These are phyloP conservation scores for Melanogrammus aeglefinus DNA, from an alignment of 2,797 vertebrate species.

Conservation along the genomic window DNA sequence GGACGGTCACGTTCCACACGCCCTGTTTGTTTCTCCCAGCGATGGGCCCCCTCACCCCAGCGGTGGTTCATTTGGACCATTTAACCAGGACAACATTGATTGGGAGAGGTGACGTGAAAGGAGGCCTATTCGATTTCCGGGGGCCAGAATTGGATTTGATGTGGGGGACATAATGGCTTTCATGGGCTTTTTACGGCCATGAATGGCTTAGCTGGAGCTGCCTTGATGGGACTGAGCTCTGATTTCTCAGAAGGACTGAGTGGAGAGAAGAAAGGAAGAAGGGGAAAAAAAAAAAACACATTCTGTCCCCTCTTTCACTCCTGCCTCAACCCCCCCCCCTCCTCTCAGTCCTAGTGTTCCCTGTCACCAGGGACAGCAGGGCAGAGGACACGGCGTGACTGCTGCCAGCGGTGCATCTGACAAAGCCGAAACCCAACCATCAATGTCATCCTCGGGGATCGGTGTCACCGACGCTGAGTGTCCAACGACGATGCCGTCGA, in stretches of 20 bases:
- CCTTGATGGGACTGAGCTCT: constrained; percentile 54
- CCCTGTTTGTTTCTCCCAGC: constrained; percentile 10
- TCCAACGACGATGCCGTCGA: constrained; percentile 29
- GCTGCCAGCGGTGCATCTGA: constrained; percentile 4
- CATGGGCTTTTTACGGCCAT: constrained; percentile 55
- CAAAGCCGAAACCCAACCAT: constrained; percentile 2
- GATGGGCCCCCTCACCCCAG: constrained; percentile 40
- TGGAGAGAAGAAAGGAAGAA: constrained; percentile 31
- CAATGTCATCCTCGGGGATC: constrained; percentile 24
- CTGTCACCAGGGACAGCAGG: constrained; percentile 16
- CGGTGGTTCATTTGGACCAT: constrained; percentile 59
- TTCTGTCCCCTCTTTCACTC: constrained; percentile 54
- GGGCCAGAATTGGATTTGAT: constrained; percentile 66
- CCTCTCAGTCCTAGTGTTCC: constrained; percentile 13
- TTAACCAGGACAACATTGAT: constrained; percentile 66
- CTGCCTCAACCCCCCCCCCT: not conserved
- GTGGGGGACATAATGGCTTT: constrained; percentile 61
- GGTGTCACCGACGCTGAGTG: constrained; percentile 19
- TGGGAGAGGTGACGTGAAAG: constrained; percentile 57
- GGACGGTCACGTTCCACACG: constrained; percentile 13
- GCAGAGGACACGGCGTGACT: constrained; percentile 19
- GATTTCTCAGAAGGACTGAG: constrained; percentile 58
- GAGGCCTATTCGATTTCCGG: constrained; percentile 63
- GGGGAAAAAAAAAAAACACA: constrained; percentile 37
- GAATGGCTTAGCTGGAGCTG: constrained; percentile 57